Evolutionary conservation across 2,888 invertebrate species (phyloP).

Genomic region (Hoplodrina ambigua): DNA sequence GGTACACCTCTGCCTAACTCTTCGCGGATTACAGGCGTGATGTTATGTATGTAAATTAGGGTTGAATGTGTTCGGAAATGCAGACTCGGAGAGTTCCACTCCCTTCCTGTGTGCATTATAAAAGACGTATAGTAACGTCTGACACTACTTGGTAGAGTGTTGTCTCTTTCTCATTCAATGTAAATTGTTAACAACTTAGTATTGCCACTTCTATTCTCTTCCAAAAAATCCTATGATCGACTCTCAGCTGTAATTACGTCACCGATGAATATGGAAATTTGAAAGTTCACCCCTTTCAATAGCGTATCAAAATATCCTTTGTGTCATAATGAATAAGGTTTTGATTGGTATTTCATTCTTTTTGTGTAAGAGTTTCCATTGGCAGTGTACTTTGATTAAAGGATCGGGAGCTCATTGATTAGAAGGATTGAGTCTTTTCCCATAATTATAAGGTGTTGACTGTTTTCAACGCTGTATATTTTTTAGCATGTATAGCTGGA

Average conservation of each 20-base stretch:
- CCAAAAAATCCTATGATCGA: not conserved
- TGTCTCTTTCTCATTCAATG: too few species aligned
- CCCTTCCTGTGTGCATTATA: too few species aligned
- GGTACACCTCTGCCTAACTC: too few species aligned
- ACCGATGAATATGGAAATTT: conserved; percentile 33
- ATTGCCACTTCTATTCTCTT: not conserved
- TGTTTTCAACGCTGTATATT: not conserved
- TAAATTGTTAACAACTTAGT: not conserved
- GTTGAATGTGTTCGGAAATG: too few species aligned
- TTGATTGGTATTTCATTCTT: conserved; percentile 3
- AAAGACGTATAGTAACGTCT: too few species aligned
- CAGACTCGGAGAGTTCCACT: too few species aligned
- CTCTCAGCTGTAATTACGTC: conserved; percentile 33
- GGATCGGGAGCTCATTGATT: not conserved
- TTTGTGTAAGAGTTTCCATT: not conserved
- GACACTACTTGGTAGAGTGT: too few species aligned
- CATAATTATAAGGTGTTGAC: not conserved
- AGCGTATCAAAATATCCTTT: conserved; percentile 37
- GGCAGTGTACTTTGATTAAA: conserved; percentile 15
- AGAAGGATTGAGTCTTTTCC: not conserved
- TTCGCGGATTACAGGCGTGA: too few species aligned
- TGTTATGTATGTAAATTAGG: too few species aligned
- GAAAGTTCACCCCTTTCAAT: conserved; percentile 29
- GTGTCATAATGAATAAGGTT: not conserved
- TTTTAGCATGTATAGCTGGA: too few species aligned